Conservation (phyloP, 1,140 invertebrate genomes). For the Temnothorax curvispinosus region DNA sequence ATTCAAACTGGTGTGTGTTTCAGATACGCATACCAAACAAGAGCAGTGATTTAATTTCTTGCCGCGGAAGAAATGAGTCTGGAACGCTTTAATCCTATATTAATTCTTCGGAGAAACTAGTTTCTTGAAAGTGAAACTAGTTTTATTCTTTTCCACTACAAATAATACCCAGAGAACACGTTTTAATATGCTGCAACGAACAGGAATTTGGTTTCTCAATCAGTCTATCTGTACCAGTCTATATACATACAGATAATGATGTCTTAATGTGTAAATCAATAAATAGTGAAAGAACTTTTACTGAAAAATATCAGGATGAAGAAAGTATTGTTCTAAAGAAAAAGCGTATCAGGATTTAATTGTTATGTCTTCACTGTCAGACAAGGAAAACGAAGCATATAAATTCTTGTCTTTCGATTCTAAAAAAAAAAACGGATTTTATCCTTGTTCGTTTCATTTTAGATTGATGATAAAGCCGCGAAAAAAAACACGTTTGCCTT, state of each 20-base stretch:
- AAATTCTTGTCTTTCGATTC: background rate
- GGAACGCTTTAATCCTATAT: background rate
- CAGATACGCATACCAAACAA: too few relatives aligned
- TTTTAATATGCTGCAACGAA: background rate
- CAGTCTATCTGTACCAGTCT: background rate
- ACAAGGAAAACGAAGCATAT: background rate
- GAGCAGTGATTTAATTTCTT: too few relatives aligned
- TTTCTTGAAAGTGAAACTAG: conserved; percentile 8
- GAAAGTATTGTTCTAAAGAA: background rate
- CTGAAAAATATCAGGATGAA: background rate
- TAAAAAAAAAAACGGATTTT: background rate
- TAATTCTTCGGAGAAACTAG: background rate
- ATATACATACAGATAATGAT: background rate
- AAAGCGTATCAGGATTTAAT: background rate
- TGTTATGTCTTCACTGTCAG: background rate
- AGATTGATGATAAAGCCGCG: background rate
- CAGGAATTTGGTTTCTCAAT: background rate
- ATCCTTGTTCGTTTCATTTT: background rate
- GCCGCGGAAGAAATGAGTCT: too few relatives aligned
- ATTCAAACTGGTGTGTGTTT: too few relatives aligned
- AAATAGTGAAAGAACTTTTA: background rate
- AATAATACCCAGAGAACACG: background rate
- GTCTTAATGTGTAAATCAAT: background rate
- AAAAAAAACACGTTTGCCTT: background rate
- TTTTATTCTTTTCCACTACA: background rate